Conservation (phyloP, 2,113 vertebrate genomes). For the Apodemus speciosus region DNA sequence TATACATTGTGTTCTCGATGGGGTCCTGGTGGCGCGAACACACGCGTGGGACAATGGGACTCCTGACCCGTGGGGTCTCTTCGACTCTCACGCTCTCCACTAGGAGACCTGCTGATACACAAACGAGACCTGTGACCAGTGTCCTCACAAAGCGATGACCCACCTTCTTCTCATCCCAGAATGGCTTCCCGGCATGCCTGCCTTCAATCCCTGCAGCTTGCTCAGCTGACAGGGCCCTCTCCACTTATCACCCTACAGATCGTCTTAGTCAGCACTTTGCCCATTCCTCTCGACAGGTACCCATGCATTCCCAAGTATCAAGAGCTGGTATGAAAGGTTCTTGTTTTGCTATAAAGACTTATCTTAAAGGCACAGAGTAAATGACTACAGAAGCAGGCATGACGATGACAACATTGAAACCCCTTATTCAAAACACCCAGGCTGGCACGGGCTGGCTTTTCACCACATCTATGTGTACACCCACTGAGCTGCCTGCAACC, state of each 20-base stretch:
- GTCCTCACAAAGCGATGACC: not conserved
- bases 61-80: not conserved
- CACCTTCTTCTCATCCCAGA: not conserved
- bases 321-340: not conserved
- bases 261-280: not conserved
- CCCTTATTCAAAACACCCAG: not conserved
- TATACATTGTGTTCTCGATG: fast-evolving
- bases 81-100: not conserved
- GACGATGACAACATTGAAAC: not conserved
- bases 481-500: not conserved
- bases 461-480: not conserved
- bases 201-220: not conserved
- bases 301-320: not conserved
- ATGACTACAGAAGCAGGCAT: not conserved
- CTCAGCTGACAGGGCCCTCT: not conserved
- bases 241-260: not conserved
- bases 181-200: not conserved
- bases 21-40: not conserved
- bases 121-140: not conserved
- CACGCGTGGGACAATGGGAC: not conserved
- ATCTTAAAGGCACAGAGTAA: not conserved
- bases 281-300: not conserved
- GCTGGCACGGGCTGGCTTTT: not conserved
- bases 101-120: not conserved
- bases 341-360: not conserved